Evolutionary conservation across 2,113 vertebrate species (phyloP).

Genomic region (Columbina picui): DNA sequence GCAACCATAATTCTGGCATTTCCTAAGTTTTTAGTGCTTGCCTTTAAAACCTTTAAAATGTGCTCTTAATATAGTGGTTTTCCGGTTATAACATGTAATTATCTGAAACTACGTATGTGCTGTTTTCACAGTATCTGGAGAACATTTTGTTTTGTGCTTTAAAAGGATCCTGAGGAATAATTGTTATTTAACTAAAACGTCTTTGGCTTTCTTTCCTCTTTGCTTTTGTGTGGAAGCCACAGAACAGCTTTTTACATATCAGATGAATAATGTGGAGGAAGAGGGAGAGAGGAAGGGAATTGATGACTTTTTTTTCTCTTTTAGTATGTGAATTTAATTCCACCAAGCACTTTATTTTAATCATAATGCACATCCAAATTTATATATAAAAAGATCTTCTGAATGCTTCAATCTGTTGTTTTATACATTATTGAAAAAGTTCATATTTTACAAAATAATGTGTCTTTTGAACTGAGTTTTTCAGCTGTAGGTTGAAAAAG

Average conservation of each 20-base stretch:
- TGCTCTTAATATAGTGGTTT: constrained; percentile 5
- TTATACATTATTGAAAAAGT: background rate
- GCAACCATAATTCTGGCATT: constrained; percentile 4
- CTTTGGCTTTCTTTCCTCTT: constrained; percentile 18
- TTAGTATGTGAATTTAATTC: constrained; percentile 33
- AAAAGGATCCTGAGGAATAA: constrained; percentile 12
- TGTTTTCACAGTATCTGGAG: constrained; percentile 8
- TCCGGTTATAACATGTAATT: constrained; percentile 15
- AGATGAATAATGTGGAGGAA: constrained; percentile 66
- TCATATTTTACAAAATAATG: background rate
- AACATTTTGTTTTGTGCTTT: constrained; percentile 42
- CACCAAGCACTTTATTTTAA: constrained; percentile 15
- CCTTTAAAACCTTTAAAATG: background rate
- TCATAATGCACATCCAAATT: background rate
- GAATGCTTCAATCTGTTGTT: background rate
- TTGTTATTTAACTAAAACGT: constrained; percentile 25
- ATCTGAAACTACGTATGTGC: background rate
- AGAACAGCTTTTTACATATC: constrained; percentile 42
- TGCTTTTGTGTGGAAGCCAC: constrained; percentile 45
- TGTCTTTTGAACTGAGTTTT: background rate
- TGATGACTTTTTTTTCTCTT: constrained; percentile 42
- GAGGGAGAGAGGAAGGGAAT: constrained; percentile 33
- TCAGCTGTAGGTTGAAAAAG: background rate
- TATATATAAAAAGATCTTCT: background rate
- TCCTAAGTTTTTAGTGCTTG: background rate